Evolutionary conservation across 2,797 vertebrate genomes (phyloP), one percentile per base, ranked within the genome.

Genomic region (Lithobates pipiens): DNA sequence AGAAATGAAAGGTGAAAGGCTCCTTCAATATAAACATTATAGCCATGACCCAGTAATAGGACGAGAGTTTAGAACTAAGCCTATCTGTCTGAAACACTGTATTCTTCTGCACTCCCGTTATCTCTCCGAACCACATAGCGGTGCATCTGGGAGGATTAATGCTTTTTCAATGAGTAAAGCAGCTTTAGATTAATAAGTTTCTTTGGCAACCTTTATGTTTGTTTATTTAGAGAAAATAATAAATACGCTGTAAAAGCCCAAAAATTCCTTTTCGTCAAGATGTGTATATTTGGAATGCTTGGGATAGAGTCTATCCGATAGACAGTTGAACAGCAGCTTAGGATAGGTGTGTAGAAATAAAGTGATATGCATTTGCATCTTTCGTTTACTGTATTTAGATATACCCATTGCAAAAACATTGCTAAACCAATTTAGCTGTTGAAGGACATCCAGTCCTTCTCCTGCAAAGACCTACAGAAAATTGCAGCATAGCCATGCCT

Each of bases 401-500:
- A 67, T 25, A 15, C 57, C 57, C 42, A 44, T 32, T 18, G 92
- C 88, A 91, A 92, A 95, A n/a, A n/a, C n/a, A n/a, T n/a, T 95
- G 96, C 95, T 93, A 91, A 94, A 93, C 91, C 88, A 91, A 92
- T 92, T 90, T 23, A 23, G 54, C 1, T 88, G 93, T 91, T 88
- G 84, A 89, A 90, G 86, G 88, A 87, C 89, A 90, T 89, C 91
- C 93, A 88, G 91, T 92, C 91, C 91, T 92, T 91, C 88, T 80
- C 80, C 74, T 85, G 90, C 36, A 89, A 93, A 92, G 88, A 86
- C 79, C 84, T 84, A 79, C 90, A 88, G 80, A 81, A 15, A 76
- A 57, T 86, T 88, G 63, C 16, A n/a, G 0, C 69, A 67, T 85
- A 85, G 79, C 18, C 10, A 18, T 2, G 54, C 18, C 44, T 82